Conservation (phyloP, 37 sponge, comb jelly and placozoan species). For the Chondrilla cf. caribensis region DNA sequence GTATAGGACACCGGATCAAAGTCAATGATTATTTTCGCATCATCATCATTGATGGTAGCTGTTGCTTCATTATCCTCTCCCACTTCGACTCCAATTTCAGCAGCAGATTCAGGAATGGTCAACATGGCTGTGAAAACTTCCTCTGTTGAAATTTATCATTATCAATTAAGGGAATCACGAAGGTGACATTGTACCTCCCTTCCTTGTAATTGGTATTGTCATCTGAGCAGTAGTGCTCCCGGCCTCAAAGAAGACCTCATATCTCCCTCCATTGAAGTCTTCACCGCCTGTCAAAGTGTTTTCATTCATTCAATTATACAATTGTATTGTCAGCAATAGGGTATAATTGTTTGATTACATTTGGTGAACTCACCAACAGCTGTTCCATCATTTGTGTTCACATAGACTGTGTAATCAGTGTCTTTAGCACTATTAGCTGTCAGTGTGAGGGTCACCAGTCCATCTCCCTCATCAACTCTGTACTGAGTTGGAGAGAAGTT, state of each 20-base stretch:
- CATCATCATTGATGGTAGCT: constrained; percentile 23
- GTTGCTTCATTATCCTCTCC: background rate
- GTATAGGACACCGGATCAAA: constrained; percentile 14
- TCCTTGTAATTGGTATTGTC: constrained; percentile 6
- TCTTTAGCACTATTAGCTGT: no score
- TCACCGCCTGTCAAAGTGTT: constrained; percentile 25
- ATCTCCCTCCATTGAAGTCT: background rate
- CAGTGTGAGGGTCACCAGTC: background rate
- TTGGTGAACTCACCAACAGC: background rate
- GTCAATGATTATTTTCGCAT: background rate
- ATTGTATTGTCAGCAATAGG: no score
- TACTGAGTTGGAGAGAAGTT: background rate
- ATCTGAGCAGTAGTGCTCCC: background rate
- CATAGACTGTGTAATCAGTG: background rate
- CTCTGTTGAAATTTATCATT: constrained; percentile 16
- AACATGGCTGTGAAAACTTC: constrained; percentile 14
- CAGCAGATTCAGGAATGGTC: background rate
- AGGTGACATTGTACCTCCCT: background rate
- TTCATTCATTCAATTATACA: background rate
- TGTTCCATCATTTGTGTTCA: background rate
- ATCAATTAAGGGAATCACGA: background rate
- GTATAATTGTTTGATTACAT: background rate
- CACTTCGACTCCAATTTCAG: background rate
- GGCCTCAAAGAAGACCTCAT: constrained; percentile 19
- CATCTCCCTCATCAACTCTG: background rate